phyloP scores from a whole-genome alignment of 2,113 vertebrate genomes.

The Glaucomys volans region DNA sequence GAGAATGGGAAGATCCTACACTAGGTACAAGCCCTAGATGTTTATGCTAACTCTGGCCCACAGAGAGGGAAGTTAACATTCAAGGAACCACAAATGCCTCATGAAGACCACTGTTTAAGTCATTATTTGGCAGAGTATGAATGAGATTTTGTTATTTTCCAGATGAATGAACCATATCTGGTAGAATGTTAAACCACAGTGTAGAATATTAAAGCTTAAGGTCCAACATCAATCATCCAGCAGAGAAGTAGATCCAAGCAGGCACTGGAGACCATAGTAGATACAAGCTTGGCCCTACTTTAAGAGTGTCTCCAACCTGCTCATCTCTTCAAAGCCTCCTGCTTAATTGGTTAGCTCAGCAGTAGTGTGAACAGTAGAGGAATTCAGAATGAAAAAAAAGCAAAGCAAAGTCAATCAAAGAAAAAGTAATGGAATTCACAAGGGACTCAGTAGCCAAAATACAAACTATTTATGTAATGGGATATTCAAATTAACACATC shows the following conservation, averaged over 20 bases:
- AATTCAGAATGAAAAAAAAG: conserved; percentile 64
- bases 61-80: neutral
- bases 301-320: neutral
- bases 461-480: conserved; percentile 73
- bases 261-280: neutral
- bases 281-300: neutral
- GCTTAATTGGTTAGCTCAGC: neutral
- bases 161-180: neutral
- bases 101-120: neutral
- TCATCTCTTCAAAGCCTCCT: conserved; percentile 39
- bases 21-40: neutral
- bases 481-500: conserved; percentile 56
- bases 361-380: neutral
- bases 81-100: conserved; percentile 6
- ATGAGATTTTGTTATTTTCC: neutral
- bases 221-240: neutral
- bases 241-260: neutral
- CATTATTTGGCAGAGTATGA: neutral
- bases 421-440: conserved; percentile 49
- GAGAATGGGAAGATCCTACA: neutral
- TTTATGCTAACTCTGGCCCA: neutral
- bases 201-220: conserved; percentile 47
- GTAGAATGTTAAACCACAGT: conserved; percentile 31
- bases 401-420: neutral
- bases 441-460: conserved; percentile 64